These are phyloP conservation scores for Philereme transversata DNA, from an alignment of 2,888 invertebrate genomes.

Conservation along the genomic window DNA sequence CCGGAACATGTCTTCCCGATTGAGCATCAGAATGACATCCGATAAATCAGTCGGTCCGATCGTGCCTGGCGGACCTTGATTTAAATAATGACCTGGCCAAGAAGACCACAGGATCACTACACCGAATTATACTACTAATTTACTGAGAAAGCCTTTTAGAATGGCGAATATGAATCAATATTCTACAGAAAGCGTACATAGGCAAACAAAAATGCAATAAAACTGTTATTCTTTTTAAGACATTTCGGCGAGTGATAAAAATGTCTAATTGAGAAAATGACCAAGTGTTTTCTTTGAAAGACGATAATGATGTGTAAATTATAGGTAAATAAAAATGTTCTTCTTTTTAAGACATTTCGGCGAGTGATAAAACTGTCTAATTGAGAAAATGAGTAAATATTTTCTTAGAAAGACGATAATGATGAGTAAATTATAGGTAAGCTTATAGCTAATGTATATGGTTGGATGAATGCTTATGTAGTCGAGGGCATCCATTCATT, in stretches of 20 bases:
- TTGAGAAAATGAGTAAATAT: not conserved
- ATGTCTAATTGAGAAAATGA: not conserved
- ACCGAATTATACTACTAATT: slow-evolving; percentile 41
- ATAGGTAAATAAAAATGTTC: too few species aligned
- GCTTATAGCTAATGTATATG: slow-evolving; percentile 23
- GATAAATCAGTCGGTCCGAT: slow-evolving; percentile 62
- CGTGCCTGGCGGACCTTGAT: slow-evolving; percentile 44
- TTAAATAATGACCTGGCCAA: slow-evolving; percentile 32
- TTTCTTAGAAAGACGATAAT: slow-evolving; percentile 18
- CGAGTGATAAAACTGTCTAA: too few species aligned
- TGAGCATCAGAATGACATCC: slow-evolving; percentile 50
- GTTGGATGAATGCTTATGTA: slow-evolving; percentile 28
- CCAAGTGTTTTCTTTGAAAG: slow-evolving; percentile 3
- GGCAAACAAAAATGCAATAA: too few species aligned
- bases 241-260: too few species aligned
- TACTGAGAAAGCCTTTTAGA: too few species aligned
- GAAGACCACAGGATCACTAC: slow-evolving; percentile 13
- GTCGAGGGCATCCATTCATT: slow-evolving; percentile 34
- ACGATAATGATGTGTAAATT: not conserved
- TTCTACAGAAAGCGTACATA: too few species aligned
- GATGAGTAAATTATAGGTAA: slow-evolving; percentile 25
- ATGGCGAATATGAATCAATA: too few species aligned
- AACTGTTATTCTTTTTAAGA: too few species aligned
- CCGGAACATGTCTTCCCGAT: slow-evolving; percentile 44
- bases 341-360: too few species aligned